These are phyloP conservation scores for Sebastes taczanowskii DNA, from an alignment of 2,797 vertebrate species.

Conservation along the genomic window DNA sequence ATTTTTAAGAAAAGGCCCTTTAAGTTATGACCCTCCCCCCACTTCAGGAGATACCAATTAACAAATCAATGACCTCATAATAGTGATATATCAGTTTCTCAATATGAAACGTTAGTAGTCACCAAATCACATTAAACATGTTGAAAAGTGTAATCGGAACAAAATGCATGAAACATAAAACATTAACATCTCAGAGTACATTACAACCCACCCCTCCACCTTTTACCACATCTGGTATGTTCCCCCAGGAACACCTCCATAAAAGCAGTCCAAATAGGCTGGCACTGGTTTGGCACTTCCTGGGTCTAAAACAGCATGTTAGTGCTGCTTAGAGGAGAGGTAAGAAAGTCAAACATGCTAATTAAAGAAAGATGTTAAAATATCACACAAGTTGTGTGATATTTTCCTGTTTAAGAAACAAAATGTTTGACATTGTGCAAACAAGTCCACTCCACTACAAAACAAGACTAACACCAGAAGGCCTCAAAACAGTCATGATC, in stretches of 20 bases:
- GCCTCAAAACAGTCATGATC: neutral
- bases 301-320: neutral
- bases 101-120: neutral
- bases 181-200: neutral
- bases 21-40: neutral
- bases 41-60: neutral
- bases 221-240: neutral
- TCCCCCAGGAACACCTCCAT: neutral
- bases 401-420: neutral
- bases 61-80: neutral
- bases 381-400: neutral
- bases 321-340: neutral
- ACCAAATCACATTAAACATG: neutral
- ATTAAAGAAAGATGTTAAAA: neutral
- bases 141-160: neutral
- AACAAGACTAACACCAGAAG: neutral
- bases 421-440: neutral
- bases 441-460: neutral
- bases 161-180: neutral
- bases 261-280: neutral
- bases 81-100: neutral
- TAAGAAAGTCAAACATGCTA: neutral
- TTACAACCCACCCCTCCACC: neutral
- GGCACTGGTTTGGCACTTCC: constrained; percentile 12
- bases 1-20: neutral